Base-by-base conservation (phyloP, 2,113 vertebrate species). In the Ictalurus punctatus region DNA sequence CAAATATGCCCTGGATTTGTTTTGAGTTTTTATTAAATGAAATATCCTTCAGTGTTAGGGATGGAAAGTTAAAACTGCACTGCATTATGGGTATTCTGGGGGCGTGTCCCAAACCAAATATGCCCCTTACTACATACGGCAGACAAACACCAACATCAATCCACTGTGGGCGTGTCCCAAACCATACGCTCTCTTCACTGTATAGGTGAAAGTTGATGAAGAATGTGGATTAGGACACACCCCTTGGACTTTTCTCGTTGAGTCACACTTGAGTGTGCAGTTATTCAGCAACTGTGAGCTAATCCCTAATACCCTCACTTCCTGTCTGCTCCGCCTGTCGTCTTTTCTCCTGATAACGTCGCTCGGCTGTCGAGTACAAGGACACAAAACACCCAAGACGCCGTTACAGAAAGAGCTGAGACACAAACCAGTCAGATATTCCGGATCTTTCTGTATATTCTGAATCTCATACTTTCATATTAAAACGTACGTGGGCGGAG, bases 171-270 rank as follows among this genome's bases (percentile, higher is more conserved):
- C 8, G 54, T 59, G 54, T 82, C 80, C 80, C 80, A 59, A 37
- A 59, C 56, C 54, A 34, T n/a, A 82, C 16, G 3, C 79, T 56
- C 73, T 27, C 23, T 37, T 37, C 69, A 71, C 65, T n/a, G 0
- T 79, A 14, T 52, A 52, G 76, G 79, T 76, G 82, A 76, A 67
- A 54, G 85, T 84, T 27, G 44, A 48, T n/a, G 76, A 27, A 27
- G 76, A 54, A 52, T 87, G 81, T 86, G 27, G 65, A 67, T 91
- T 88, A 90, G 63, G 37, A 90, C 81, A 44, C 40, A 69, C 54
- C 80, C n/a, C 23, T n/a, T 52, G 23, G 48, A 13, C 14, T 27
- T 25, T 80, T 54, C 27, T 30, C 14, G 2, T 14, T 17, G n/a
- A 21, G 56, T 83, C 54, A 34, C n/a, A 82, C 59, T 34, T 9